Evolutionary conservation across 2,113 vertebrate genomes (phyloP), one percentile per base, ranked within the genome.

Genomic region (Aix galericulata): DNA sequence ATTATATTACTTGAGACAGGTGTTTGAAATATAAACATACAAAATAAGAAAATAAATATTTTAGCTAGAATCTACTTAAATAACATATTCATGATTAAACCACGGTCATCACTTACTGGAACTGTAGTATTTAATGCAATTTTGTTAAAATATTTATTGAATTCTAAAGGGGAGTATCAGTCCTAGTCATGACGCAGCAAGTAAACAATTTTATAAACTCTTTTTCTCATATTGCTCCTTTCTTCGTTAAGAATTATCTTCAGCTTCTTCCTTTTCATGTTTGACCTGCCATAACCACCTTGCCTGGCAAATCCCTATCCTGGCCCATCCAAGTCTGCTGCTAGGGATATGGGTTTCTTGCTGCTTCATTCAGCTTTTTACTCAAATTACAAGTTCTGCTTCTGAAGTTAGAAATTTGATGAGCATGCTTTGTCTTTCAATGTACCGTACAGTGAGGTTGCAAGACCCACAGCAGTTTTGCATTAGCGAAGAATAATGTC

Each of bases 331-430:
- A 50, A 12, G 7, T 32, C 50, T 73, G 29, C 46, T 23, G 17
- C 36, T 62, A 13, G 31, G 18, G 17, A 5, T 44, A 0, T 18
- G 17, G 42, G 11, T 74, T 93, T 85, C 59, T 77, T 59, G 17
- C 22, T 80, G 9, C n/a, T 67, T 75, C 26, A 4, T 38, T 58
- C 13, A 4, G 21, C 17, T 50, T n/a, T 63, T 75, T 27, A 16
- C 59, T 76, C 26, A 58, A 16, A 81, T 73, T 13, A 3, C 12
- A 29, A 16, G 13, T 56, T 77, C 15, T 86, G 17, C 29, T 91
- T 40, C 32, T 62, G 73, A 60, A 0, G 0, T 3, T 64, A 53
- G 53, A 68, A 53, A 17, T 40, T 46, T 4, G 0, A 0, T 25
- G 29, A 77, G 34, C 21, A 50, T 42, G 20, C 52, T 72, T 85